Base-by-base conservation (phyloP, 2,888 invertebrate genomes). In the Venustoraphidia nigricollis region DNA sequence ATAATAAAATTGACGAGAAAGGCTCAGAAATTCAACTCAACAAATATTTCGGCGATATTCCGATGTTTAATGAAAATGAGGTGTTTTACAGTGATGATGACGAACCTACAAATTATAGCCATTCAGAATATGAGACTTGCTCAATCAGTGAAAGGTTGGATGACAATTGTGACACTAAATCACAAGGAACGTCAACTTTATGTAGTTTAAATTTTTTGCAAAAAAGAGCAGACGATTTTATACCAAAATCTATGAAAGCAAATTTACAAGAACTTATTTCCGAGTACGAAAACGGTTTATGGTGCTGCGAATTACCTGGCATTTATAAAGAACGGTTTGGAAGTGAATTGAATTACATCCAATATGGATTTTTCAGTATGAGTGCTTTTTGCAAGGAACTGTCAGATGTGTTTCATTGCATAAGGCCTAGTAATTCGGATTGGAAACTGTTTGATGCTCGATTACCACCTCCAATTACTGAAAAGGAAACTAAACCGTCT, bases 381-480 rank as follows among this genome's bases (percentile, higher is more conserved):
- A 37, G 17, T 10, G 27, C 36, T 45, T 38, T 45, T 1, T 45
- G 45, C 36, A 27, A 36, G 27, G 17, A 17, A 3, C 27, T 38
- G 11, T 9, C 14, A 10, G 45, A 45, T 45, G 14, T 45, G n/a
- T 45, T 45, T 45, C 36, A 38, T 27, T 45, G 45, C n/a, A 14
- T 45, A 8, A 36, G 35, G 36, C 45, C 14, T 5, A 14, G 10
- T 17, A 37, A 38, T 11, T 10, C 34, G 13, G 45, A 45, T 45
- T 45, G 45, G 45, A 45, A 45, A 45, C 8, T 45, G n/a, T 45
- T 17, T 27, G 45, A 45, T 45, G 45, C 45, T 37, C 45, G 36
- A 13, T 36, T 17, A 38, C 45, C 45, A 37, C 9, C 11, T 14
- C 45, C 45, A 2, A 27, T 10, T 8, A 10, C n/a, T 10, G 17